Base-by-base conservation (phyloP, 2,797 vertebrate genomes). In the Sarcophilus harrisii region DNA sequence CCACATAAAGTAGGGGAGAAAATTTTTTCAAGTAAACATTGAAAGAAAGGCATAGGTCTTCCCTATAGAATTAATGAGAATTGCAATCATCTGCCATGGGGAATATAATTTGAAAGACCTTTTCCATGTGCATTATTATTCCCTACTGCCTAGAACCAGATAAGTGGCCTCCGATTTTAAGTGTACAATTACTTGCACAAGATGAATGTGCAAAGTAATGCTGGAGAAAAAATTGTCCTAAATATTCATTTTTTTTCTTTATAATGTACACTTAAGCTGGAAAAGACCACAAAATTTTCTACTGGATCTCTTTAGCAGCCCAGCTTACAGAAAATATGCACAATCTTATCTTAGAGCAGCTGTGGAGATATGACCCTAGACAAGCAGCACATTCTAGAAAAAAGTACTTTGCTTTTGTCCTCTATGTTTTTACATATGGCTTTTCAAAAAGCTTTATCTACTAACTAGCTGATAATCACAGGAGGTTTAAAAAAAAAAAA, bases 1-100 rank as follows among this genome's bases (percentile, higher is more conserved):
- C 97, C 97, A 95, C 94, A 96, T 89, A 92, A 92, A 96, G 93
- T 95, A 93, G 94, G 96, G 98, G 90, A 97, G 98, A 91, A 90
- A 49, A 59, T 38, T 81, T 81, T 87, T 87, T 97, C 96, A 97
- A 95, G 91, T 98, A 97, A 98, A 97, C 96, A 94, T 58, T 93
- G 58, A 95, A 96, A 95, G 94, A 97, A 96, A 96, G 92, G 58
- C 58, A 59, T 52, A 0, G 3, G 90, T 91, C 96, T 97, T 97
- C 96, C 96, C 95, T 97, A 95, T 60, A 92, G 92, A 96, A 95
- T 92, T 81, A 94, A 95, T 81, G 97, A 96, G 97, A 94, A 92
- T 62, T 52, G 73, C 95, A 90, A 93, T 12, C 21, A 58, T 94
- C 92, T 49, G 57, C 97, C 92, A 0, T 0, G 8, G 93, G 94